A percentile compares a stretch with the other conserved stretches of the same genome.
These are phyloP conservation scores for Oriolus oriolus DNA, from an alignment of 2,113 vertebrate species.

Conservation along the genomic window DNA sequence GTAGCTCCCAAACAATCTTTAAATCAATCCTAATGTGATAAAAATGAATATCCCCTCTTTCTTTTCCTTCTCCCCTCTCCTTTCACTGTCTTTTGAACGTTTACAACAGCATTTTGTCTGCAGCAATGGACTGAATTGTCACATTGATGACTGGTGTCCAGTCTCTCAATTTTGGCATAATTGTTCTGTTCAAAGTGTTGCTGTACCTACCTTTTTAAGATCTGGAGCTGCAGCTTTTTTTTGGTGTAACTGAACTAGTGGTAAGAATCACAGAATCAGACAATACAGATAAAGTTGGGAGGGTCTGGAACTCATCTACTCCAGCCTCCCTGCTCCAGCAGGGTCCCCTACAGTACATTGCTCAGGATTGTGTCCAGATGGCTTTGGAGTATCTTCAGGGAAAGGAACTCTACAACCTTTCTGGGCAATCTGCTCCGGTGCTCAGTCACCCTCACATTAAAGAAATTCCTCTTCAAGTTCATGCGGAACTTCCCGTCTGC, in stretches of 20 bases:
- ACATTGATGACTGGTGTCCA: neutral
- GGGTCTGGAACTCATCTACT: no score
- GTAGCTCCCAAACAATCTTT: conserved; percentile 72
- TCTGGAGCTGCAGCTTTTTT: neutral
- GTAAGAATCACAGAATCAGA: neutral
- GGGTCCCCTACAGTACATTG: neutral
- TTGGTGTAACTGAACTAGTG: neutral
- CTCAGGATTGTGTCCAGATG: neutral
- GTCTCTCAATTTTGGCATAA: neutral
- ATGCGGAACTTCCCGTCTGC: neutral
- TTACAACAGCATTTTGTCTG: conserved; percentile 35
- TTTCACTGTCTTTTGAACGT: neutral
- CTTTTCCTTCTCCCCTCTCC: neutral
- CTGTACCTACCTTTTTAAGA: neutral
- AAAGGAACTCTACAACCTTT: neutral
- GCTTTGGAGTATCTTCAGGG: neutral
- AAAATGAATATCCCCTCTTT: conserved; percentile 62
- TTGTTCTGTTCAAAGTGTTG: neutral
- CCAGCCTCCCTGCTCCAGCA: neutral
- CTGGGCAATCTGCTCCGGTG: neutral
- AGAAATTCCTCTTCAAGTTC: neutral
- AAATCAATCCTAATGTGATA: conserved; percentile 74
- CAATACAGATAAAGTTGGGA: neutral
- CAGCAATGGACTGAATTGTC: conserved; percentile 20
- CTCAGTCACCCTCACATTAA: neutral